A percentile compares a stretch with the other conserved stretches of the same genome.
Evolutionary conservation across 1,140 invertebrate genomes (phyloP).

Genomic region (Eumaeus atala): DNA sequence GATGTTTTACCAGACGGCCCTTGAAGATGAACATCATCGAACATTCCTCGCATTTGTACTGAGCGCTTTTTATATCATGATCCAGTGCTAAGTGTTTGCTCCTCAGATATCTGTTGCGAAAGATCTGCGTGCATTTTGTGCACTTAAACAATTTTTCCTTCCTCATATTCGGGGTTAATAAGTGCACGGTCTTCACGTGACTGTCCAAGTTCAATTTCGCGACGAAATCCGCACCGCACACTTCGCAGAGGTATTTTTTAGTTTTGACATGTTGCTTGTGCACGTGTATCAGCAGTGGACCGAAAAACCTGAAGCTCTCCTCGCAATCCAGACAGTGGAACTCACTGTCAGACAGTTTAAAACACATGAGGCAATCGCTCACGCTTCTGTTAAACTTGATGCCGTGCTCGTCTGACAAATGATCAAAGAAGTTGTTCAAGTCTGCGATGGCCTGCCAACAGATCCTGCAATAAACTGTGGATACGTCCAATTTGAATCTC

Average conservation of each 20-base stretch:
- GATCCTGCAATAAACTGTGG: constrained; percentile 31
- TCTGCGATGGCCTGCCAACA: constrained; percentile 25
- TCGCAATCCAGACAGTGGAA: constrained; percentile 36
- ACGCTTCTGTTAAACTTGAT: constrained; percentile 24
- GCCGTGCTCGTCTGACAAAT: constrained; percentile 23
- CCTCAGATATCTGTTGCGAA: constrained; percentile 35
- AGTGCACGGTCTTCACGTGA: constrained; percentile 22
- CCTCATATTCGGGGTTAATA: constrained; percentile 1
- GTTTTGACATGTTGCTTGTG: constrained; percentile 33
- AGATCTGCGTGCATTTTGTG: constrained; percentile 36
- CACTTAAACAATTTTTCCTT: constrained; percentile 18
- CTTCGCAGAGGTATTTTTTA: constrained; percentile 37
- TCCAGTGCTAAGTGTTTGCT: constrained; percentile 40
- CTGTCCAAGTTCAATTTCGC: constrained; percentile 21
- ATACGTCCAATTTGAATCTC: constrained; percentile 31
- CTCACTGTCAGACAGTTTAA: constrained; percentile 31
- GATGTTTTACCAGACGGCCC: constrained; percentile 35
- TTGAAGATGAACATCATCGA: constrained; percentile 30
- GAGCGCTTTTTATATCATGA: constrained; percentile 39
- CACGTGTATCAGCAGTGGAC: constrained; percentile 32
- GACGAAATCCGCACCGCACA: constrained; percentile 32
- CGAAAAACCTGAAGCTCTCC: constrained; percentile 35
- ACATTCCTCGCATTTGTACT: constrained; percentile 38
- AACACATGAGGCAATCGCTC: constrained; percentile 23
- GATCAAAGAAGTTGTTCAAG: constrained; percentile 32